phyloP scores from a whole-genome alignment of 92 coral and sea anemone species.

The Heliopora coerulea region DNA sequence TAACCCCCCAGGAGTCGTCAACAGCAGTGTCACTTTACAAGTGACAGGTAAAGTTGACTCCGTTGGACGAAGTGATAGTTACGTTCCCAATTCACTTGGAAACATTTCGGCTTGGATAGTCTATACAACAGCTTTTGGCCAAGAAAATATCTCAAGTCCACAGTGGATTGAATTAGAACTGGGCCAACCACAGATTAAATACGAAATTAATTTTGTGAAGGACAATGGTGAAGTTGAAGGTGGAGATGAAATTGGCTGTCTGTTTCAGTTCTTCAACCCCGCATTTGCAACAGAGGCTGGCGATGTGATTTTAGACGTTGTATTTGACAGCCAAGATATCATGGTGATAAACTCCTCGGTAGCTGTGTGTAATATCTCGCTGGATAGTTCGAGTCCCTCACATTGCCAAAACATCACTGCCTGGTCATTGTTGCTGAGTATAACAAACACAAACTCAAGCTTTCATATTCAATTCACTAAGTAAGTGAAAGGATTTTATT shows the following conservation, averaged over 20 bases:
- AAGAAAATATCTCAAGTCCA: constrained; percentile 35
- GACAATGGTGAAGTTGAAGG: constrained; percentile 56
- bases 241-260: constrained; percentile 37
- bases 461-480: constrained; percentile 14
- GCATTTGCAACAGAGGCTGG: constrained; percentile 57
- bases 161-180: constrained; percentile 52
- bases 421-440: constrained; percentile 2
- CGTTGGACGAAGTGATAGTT: constrained; percentile 57
- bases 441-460: constrained; percentile 22
- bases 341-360: constrained; percentile 36
- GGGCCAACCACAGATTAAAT: constrained; percentile 66
- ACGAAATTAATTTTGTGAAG: constrained; percentile 25
- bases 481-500: not conserved
- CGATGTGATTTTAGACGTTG: constrained; percentile 42
- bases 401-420: not conserved
- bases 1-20: constrained; percentile 34
- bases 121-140: constrained; percentile 40
- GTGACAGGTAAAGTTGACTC: constrained; percentile 57
- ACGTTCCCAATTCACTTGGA: constrained; percentile 50
- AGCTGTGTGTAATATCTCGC: constrained; percentile 43
- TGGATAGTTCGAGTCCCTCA: not conserved
- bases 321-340: constrained; percentile 19
- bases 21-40: constrained; percentile 46
- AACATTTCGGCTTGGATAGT: constrained; percentile 50
- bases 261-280: constrained; percentile 66